phyloP scores from a whole-genome alignment of 2,888 invertebrate species.

The Lithosia quadra region DNA sequence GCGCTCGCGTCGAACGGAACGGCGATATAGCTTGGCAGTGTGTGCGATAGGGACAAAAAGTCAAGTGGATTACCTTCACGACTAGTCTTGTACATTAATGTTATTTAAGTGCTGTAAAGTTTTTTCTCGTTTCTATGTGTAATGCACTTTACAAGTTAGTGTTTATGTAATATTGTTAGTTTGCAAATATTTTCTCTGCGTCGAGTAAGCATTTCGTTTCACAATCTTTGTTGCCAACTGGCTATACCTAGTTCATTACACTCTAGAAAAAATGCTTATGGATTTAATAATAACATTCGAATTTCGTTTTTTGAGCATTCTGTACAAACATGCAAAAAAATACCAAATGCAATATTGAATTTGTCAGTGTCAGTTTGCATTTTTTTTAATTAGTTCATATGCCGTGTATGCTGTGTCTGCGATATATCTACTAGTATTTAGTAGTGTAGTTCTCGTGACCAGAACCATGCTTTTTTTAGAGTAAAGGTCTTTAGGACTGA shows the following conservation, averaged over 20 bases:
- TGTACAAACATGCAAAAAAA: neutral
- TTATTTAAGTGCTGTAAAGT: slow-evolving; percentile 63
- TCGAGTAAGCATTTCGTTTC: slow-evolving; percentile 9
- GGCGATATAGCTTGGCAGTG: slow-evolving; percentile 27
- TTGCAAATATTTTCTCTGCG: slow-evolving; percentile 15
- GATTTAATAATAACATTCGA: neutral
- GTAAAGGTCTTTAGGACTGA: neutral
- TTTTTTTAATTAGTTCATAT: neutral
- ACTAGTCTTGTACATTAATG: slow-evolving; percentile 60
- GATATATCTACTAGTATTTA: no score
- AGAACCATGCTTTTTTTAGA: neutral
- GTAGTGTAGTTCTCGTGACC: no score
- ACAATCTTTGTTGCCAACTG: slow-evolving; percentile 13
- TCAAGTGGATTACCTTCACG: slow-evolving; percentile 77
- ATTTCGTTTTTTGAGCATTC: neutral
- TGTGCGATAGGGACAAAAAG: slow-evolving; percentile 55
- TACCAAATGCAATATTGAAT: neutral
- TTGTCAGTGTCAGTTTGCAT: neutral
- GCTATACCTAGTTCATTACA: neutral
- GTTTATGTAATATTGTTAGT: slow-evolving; percentile 48
- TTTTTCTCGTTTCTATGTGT: slow-evolving; percentile 54
- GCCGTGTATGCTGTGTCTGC: no score
- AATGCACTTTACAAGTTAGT: slow-evolving; percentile 48
- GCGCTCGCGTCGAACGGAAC: slow-evolving; percentile 56
- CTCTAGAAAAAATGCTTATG: neutral